Evolutionary conservation across 2,888 invertebrate species (phyloP).

Genomic region (Meganola albula): DNA sequence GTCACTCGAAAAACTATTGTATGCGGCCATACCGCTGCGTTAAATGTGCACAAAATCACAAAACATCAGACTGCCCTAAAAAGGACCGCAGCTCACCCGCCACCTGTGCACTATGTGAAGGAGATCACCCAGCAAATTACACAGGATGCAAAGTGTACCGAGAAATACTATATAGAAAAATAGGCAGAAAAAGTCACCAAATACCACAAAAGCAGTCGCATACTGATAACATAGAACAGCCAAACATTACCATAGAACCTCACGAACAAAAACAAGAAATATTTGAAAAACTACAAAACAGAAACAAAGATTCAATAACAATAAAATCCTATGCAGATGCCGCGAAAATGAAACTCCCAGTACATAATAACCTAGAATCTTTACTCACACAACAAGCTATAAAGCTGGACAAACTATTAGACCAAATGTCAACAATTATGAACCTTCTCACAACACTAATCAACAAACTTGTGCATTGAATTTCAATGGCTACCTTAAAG

Average conservation of each 20-base stretch:
- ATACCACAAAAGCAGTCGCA: neutral
- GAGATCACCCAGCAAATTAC: too few relatives aligned
- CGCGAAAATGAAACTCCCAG: too few relatives aligned
- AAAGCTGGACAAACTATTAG: conserved; percentile 5
- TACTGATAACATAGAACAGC: neutral
- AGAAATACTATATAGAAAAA: conserved; percentile 3
- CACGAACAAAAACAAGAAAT: neutral
- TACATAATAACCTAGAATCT: too few relatives aligned
- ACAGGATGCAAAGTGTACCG: too few relatives aligned
- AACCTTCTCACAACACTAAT: conserved; percentile 1
- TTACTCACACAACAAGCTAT: conserved; percentile 1
- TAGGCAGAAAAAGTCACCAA: neutral
- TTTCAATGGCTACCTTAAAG: neutral
- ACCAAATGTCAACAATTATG: conserved; percentile 4
- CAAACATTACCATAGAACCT: neutral
- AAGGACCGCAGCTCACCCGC: too few relatives aligned
- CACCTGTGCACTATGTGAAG: too few relatives aligned
- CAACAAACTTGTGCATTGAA: too few relatives aligned
- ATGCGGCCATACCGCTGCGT: too few relatives aligned
- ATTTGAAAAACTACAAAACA: neutral
- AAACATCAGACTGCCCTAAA: too few relatives aligned
- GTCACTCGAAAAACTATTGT: too few relatives aligned
- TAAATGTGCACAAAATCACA: too few relatives aligned
- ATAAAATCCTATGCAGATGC: neutral
- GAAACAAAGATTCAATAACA: neutral